Base-by-base conservation (phyloP, 2,113 vertebrate genomes). In the Lethenteron reissneri region DNA sequence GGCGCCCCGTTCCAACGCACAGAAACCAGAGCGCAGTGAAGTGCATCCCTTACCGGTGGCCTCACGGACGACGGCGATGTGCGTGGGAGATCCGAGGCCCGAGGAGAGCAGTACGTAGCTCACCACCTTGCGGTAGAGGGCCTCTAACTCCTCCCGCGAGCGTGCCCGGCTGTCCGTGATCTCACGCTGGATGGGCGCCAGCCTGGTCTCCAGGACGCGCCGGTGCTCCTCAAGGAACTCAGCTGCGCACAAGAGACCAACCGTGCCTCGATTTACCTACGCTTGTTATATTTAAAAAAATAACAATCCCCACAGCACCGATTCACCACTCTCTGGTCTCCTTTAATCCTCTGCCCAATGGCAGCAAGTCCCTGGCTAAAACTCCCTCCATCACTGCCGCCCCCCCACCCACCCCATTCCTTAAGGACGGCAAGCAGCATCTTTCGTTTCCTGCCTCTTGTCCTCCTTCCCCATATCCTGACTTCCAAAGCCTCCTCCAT, bases 151-250 rank as follows among this genome's bases (percentile, higher is more conserved):
- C 3, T 85, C 81, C n/a, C 78, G 76, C 1, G 71, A 72, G 71
- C 59, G 80, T 14, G 82, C 82, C 71, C 73, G 74, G 60, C 74
- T 81, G 14, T 87, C 85, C 1, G 85, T 86, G 78, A 97, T 88
- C 70, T 85, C 85, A 76, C 85, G 82, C 74, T 78, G 77, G 73
- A 88, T 10, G 7, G 80, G 74, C 60, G 77, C 77, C 77, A 95
- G 76, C 73, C 77, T 83, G 19, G 79, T 81, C 71, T 85, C 83
- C 72, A 84, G 11, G 69, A 83, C 71, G 11, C 56, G 79, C 70
- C 80, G 83, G 75, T 88, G 83, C 70, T 87, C 85, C 12, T 82
- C 76, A 2, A 89, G 78, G 74, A 91, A 85, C 75, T 91, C 88
- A 56, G 77, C 94, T 88, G 58, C 11, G 12, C 41, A 41, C 41